Evolutionary conservation across 2,113 vertebrate genomes (phyloP).

Genomic region (Orycteropus afer): DNA sequence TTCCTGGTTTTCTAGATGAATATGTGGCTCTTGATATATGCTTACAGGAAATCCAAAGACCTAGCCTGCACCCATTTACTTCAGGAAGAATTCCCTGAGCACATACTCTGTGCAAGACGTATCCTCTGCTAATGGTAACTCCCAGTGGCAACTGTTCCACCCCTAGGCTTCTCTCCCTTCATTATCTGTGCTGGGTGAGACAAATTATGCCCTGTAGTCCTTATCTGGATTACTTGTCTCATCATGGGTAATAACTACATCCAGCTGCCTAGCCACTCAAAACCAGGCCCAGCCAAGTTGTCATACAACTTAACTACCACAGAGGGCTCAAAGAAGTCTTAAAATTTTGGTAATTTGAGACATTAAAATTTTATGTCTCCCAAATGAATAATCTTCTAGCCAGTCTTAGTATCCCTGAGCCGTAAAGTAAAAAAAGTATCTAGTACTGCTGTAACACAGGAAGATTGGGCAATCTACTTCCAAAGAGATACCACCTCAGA

Average conservation of each 20-base stretch:
- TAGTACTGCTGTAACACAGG: too few species aligned
- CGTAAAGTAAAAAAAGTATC: not conserved
- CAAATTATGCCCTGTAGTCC: too few species aligned
- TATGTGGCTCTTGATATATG: not conserved
- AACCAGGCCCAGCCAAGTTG: too few species aligned
- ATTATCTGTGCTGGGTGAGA: not conserved
- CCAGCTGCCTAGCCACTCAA: too few species aligned
- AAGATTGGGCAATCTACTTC: too few species aligned
- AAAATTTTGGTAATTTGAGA: not conserved
- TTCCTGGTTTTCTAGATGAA: not conserved
- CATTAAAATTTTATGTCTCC: not conserved
- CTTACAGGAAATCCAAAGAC: not conserved
- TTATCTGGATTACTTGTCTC: not conserved
- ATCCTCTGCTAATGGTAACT: not conserved
- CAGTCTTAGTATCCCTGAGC: not conserved
- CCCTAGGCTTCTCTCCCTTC: not conserved
- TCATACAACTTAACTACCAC: too few species aligned
- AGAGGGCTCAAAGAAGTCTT: too few species aligned
- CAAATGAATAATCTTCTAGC: not conserved
- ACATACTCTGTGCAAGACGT: not conserved
- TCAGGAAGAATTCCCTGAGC: not conserved
- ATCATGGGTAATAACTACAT: too few species aligned
- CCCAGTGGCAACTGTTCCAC: not conserved
- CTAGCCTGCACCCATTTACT: not conserved
- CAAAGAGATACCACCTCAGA: too few species aligned